These are phyloP conservation scores for Mnemiopsis leidyi DNA, from an alignment of 37 sponge, comb jelly and placozoan genomes.

Conservation along the genomic window DNA sequence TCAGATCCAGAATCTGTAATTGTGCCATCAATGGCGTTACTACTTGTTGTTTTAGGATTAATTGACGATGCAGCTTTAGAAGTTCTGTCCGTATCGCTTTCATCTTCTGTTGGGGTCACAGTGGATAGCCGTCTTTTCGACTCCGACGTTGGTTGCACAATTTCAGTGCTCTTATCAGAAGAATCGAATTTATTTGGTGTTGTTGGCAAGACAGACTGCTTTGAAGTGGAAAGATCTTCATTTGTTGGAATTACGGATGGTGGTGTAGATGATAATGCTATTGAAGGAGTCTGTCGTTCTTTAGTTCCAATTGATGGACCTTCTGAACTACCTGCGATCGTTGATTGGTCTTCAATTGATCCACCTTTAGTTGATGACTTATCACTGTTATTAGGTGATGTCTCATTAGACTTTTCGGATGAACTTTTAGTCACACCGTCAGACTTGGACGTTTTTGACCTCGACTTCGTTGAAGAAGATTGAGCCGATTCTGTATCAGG, in stretches of 20 bases:
- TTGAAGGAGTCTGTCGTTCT: neutral
- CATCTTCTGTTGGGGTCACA: too few species aligned
- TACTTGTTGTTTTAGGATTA: too few species aligned
- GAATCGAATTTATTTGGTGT: neutral
- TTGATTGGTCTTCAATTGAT: neutral
- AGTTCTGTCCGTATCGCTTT: too few species aligned
- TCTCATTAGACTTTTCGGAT: too few species aligned
- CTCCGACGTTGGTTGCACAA: too few species aligned
- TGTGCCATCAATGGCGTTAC: too few species aligned
- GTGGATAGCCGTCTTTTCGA: too few species aligned
- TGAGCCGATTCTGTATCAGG: neutral
- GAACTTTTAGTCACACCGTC: too few species aligned
- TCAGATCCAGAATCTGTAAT: too few species aligned
- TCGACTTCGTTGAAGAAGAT: neutral
- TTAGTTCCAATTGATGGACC: neutral
- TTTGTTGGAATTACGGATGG: neutral
- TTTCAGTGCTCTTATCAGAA: neutral
- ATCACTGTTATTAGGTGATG: neutral
- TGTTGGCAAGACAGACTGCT: neutral
- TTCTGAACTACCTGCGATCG: neutral
- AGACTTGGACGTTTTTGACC: neutral
- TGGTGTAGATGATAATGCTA: neutral
- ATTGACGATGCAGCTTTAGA: too few species aligned
- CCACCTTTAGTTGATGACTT: neutral
- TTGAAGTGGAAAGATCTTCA: neutral